Evolutionary conservation across 2,888 invertebrate species (phyloP).

Genomic region (Flexamia atlantica): DNA sequence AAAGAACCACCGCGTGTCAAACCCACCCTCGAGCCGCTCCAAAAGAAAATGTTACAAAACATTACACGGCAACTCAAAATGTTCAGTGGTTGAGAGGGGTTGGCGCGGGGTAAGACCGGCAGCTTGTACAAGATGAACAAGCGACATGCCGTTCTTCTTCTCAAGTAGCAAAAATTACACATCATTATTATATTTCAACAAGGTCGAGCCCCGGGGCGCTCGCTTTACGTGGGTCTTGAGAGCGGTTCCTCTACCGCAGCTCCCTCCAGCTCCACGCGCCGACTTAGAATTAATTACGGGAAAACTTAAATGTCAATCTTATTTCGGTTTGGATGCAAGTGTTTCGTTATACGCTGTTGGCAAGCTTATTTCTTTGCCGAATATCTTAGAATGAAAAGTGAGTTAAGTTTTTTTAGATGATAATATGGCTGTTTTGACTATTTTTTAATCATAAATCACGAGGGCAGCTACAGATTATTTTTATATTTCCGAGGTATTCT

Average conservation of each 20-base stretch:
- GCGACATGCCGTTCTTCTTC: conserved; percentile 39
- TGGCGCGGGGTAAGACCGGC: conserved; percentile 10
- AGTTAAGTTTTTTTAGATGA: too few relatives aligned
- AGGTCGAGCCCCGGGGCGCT: not conserved
- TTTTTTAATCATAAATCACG: too few relatives aligned
- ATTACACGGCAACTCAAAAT: conserved; percentile 41
- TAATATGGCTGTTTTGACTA: too few relatives aligned
- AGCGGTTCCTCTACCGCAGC: not conserved
- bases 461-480: too few relatives aligned
- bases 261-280: too few relatives aligned
- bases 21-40: conserved; percentile 32
- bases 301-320: too few relatives aligned
- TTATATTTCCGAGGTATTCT: too few relatives aligned
- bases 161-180: conserved; percentile 63
- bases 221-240: conserved; percentile 20
- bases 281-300: too few relatives aligned
- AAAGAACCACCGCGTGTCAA: not conserved
- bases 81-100: not conserved
- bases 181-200: conserved; percentile 63
- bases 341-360: too few relatives aligned
- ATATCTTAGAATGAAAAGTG: too few relatives aligned
- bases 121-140: conserved; percentile 46
- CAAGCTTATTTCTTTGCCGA: too few relatives aligned
- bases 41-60: conserved; percentile 38
- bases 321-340: too few relatives aligned